A percentile compares a stretch with the other conserved stretches of the same genome.
Conservation (phyloP, 2,113 vertebrate genomes). For the Picathartes gymnocephalus region DNA sequence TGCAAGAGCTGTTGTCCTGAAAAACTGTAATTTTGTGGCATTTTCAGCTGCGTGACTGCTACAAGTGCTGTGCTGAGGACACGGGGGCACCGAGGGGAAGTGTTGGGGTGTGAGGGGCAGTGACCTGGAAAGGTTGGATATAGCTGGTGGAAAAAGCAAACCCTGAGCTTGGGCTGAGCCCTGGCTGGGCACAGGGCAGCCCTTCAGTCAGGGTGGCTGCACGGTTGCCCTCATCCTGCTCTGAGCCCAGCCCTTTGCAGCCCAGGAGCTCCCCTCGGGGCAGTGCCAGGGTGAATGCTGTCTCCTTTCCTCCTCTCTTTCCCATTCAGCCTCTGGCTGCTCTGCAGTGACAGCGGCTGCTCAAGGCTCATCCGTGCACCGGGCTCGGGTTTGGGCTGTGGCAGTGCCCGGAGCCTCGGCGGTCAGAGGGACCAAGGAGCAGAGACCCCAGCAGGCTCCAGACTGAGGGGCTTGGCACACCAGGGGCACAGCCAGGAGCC, state of each 20-base stretch:
- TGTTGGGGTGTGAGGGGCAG: background rate
- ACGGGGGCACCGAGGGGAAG: accelerated
- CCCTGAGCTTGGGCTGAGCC: background rate
- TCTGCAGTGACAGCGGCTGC: background rate
- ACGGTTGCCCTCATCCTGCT: accelerated
- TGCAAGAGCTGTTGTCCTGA: background rate
- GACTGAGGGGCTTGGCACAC: background rate
- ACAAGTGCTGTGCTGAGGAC: background rate
- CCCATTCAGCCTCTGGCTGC: background rate
- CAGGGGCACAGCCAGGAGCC: accelerated
- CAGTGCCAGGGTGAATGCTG: background rate
- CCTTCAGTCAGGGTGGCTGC: background rate
- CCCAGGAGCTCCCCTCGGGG: background rate
- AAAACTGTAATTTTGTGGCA: background rate
- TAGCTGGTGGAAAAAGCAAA: background rate
- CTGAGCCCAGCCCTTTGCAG: background rate
- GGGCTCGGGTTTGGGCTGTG: background rate
- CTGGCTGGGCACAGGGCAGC: background rate
- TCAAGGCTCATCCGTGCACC: accelerated
- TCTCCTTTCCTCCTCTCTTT: background rate
- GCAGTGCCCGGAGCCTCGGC: background rate
- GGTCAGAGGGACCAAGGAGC: background rate
- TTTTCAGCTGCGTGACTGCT: background rate
- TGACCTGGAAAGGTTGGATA: background rate
- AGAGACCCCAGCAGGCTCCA: background rate